phyloP scores from a whole-genome alignment of 2,888 invertebrate species.

The Eilema griseolum region DNA sequence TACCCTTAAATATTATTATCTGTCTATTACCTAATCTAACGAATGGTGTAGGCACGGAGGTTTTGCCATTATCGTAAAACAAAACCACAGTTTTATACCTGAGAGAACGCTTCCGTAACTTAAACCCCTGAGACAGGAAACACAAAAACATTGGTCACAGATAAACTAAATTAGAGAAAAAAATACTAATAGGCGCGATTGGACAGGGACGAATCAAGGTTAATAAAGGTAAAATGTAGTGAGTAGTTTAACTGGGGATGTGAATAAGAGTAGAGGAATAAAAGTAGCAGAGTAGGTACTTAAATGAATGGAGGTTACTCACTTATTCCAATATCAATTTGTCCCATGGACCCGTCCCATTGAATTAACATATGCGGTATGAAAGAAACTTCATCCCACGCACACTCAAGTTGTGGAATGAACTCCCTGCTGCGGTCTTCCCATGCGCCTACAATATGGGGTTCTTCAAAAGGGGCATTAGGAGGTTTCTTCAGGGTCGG shows the following conservation, averaged over 20 bases:
- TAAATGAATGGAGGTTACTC: background rate
- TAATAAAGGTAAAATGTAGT: background rate
- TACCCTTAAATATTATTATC: background rate
- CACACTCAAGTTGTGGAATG: no score
- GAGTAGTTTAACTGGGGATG: background rate
- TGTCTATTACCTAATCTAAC: background rate
- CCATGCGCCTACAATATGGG: no score
- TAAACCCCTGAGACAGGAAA: slow-evolving; percentile 44
- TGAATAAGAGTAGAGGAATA: background rate
- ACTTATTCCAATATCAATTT: no score
- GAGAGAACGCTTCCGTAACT: background rate
- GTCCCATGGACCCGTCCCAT: no score
- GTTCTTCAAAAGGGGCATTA: no score
- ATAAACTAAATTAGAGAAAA: slow-evolving; percentile 55
- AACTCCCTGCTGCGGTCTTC: no score
- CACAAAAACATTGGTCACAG: slow-evolving; percentile 50
- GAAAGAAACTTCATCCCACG: no score
- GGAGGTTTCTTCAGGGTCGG: no score
- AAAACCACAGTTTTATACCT: slow-evolving; percentile 20
- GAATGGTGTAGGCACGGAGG: background rate
- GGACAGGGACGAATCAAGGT: slow-evolving; percentile 47
- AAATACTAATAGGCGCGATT: slow-evolving; percentile 31
- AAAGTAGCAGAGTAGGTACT: background rate
- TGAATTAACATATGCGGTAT: no score
- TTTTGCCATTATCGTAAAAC: slow-evolving; percentile 7